Evolutionary conservation across 2,113 vertebrate genomes (phyloP), one percentile per base, ranked within the genome.

Genomic region (Scytalopus superciliaris): DNA sequence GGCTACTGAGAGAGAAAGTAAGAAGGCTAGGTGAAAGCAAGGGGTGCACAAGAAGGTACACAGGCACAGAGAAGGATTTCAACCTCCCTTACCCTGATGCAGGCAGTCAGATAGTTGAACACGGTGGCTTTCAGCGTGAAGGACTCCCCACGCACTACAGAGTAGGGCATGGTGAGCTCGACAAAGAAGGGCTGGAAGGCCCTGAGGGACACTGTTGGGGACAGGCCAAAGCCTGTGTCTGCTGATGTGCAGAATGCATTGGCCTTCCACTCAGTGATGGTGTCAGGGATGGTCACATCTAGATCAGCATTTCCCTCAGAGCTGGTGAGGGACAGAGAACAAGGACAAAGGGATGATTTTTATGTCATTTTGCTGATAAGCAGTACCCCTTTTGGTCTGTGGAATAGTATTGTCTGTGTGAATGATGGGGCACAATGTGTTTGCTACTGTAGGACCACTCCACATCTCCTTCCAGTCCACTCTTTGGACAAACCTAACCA

Each of bases 131-230:
- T 99, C 90, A 99, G 97, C 0, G 82, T 94, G 94, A 99, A 99
- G 70, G 86, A 73, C 91, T 99, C 99, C 27, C 99, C 99, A 4
- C 98, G 97, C 91, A 99, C 94, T 60, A 99, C 98, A 33, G 99
- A 99, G 97, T 99, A 99, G 37, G 99, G 99, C 91, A 99, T 23
- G 3, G 97, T 98, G 91, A 99, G 98, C 56, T 99, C 98, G 4
- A 99, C 96, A 77, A 99, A 99, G 98, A 99, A 99, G 6, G 99
- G 99, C 97, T 99, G 98, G 97, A 99, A 99, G 93, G 98, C 98
- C 5, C 19, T 98, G 62, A 99, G 75, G 44, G 97, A 90, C 74
- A 93, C 53, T 22, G 97, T 96, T 0, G 97, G 97, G 80, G 99
- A 98, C 81, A 99, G 95, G 28, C 99, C 99, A 45, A 99, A 98